Conservation (phyloP, 1,140 invertebrate genomes). For the Stratiolaelaps scimitus region DNA sequence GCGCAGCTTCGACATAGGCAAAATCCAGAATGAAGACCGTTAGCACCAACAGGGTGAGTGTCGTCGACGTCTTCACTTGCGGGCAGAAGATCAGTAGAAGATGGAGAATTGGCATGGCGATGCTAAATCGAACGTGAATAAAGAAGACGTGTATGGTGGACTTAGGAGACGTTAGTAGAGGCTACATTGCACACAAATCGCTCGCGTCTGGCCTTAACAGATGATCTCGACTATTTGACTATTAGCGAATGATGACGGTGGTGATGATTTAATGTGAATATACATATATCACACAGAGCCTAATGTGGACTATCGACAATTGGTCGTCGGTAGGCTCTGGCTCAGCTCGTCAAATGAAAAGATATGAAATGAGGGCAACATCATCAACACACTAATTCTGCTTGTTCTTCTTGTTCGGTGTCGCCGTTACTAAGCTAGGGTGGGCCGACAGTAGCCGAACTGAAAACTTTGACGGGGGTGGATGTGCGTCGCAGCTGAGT, state of each 20-base stretch:
- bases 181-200: not conserved
- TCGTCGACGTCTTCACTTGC: not conserved
- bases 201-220: too few relatives aligned
- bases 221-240: not conserved
- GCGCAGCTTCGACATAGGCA: constrained; percentile 21
- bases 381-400: too few relatives aligned
- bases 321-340: too few relatives aligned
- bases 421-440: too few relatives aligned
- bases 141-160: too few relatives aligned
- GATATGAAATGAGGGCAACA: too few relatives aligned
- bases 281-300: not conserved
- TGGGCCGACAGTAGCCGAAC: too few relatives aligned
- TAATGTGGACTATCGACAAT: not conserved
- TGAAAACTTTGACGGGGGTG: too few relatives aligned
- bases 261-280: constrained; percentile 1
- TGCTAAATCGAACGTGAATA: constrained; percentile 1
- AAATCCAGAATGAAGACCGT: constrained; percentile 12
- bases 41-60: not conserved
- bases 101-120: constrained; percentile 2
- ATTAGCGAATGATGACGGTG: not conserved
- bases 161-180: too few relatives aligned
- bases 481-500: too few relatives aligned
- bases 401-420: too few relatives aligned
- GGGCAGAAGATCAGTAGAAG: not conserved
- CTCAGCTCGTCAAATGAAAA: too few relatives aligned